phyloP scores from a whole-genome alignment of 37 sponge, comb jelly and placozoan genomes.

The Mnemiopsis leidyi region DNA sequence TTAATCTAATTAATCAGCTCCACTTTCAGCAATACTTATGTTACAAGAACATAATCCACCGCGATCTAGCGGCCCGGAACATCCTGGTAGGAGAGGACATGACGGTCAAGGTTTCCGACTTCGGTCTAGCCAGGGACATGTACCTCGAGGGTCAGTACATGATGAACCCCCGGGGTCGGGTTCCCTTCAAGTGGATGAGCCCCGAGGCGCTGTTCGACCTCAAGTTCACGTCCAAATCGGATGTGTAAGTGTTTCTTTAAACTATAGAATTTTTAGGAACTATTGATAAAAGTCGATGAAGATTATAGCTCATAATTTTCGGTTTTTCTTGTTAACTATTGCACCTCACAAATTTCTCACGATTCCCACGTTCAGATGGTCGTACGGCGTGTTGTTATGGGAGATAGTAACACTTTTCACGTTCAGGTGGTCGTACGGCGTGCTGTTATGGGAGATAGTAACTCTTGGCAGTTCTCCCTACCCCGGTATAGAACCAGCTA shows the following conservation, averaged over 20 bases:
- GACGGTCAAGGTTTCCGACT: conserved; percentile 74
- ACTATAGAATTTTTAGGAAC: too few relatives aligned
- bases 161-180: conserved; percentile 65
- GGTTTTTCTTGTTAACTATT: too few relatives aligned
- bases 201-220: conserved; percentile 73
- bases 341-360: too few relatives aligned
- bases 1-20: too few relatives aligned
- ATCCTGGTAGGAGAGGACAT: conserved; percentile 60
- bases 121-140: conserved; percentile 74
- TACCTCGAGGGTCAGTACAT: conserved; percentile 74
- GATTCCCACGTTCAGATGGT: neutral
- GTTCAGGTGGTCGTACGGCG: conserved; percentile 56
- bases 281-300: too few relatives aligned
- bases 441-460: conserved; percentile 63
- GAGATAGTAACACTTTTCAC: neutral
- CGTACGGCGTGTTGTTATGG: conserved; percentile 60
- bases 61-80: conserved; percentile 56
- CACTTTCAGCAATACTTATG: conserved; percentile 14
- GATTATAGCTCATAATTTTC: too few relatives aligned
- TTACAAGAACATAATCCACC: conserved; percentile 60
- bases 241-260: conserved; percentile 73
- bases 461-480: conserved; percentile 51
- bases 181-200: conserved; percentile 80
- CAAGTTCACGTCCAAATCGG: conserved; percentile 74
- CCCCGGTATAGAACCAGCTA: conserved; percentile 65